These are phyloP conservation scores for Lycodopsis pacificus DNA, from an alignment of 2,797 vertebrate species.

Conservation along the genomic window DNA sequence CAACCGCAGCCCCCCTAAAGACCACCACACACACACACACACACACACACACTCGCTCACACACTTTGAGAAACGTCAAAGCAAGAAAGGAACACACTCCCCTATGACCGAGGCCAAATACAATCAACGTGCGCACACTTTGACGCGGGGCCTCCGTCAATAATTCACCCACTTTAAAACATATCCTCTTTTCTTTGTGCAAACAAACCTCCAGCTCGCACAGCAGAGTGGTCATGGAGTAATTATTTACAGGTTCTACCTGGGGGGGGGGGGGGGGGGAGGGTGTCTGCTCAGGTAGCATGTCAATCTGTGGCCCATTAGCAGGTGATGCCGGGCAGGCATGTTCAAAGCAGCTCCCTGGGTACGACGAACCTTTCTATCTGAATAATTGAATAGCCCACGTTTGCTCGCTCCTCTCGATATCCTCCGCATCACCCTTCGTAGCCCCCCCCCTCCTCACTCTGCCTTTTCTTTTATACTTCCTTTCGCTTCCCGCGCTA, in stretches of 20 bases:
- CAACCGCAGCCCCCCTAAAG: constrained; percentile 35
- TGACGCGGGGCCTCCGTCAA: constrained; percentile 55
- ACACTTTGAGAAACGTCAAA: constrained; percentile 28
- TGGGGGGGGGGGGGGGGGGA: not conserved
- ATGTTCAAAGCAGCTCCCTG: constrained; percentile 65
- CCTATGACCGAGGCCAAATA: constrained; percentile 17
- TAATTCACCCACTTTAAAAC: constrained; percentile 73
- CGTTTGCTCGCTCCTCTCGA: constrained; percentile 25
- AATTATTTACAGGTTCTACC: constrained; percentile 73
- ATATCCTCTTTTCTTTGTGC: constrained; percentile 62
- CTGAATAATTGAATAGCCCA: constrained; percentile 74
- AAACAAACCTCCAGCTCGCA: constrained; percentile 63
- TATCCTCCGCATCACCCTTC: constrained; percentile 45
- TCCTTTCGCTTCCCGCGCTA: constrained; percentile 5
- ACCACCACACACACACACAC: constrained; percentile 34
- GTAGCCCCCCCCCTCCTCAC: not conserved
- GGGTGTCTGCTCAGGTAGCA: constrained; percentile 58
- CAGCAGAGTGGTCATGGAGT: constrained; percentile 67
- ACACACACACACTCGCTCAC: constrained; percentile 16
- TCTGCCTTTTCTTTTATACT: constrained; percentile 16
- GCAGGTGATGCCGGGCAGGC: constrained; percentile 62
- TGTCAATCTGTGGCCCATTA: constrained; percentile 71
- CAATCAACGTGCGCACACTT: constrained; percentile 30
- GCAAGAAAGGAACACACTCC: constrained; percentile 6
- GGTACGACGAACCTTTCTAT: constrained; percentile 51